phyloP scores from a whole-genome alignment of 2,113 vertebrate species.

The Chrysemys picta region DNA sequence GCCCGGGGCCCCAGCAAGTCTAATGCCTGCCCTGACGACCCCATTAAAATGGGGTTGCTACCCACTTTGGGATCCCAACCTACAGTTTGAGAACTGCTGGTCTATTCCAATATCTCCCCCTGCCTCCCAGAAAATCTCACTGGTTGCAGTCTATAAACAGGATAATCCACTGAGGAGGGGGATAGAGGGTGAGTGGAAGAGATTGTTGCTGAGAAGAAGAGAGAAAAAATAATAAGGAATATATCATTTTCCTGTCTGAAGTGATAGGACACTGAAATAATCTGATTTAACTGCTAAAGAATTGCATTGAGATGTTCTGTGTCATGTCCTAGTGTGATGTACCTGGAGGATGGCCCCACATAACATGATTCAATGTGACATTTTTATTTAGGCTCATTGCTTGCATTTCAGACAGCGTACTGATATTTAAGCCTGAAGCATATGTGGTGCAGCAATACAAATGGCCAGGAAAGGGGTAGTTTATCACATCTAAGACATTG shows the following conservation, averaged over 20 bases:
- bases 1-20: too few species aligned
- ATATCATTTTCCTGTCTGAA: not conserved
- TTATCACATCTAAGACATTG: not conserved
- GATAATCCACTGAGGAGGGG: not conserved
- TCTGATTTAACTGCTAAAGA: not conserved
- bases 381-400: not conserved
- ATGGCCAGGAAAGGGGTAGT: not conserved
- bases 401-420: not conserved
- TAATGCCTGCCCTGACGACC: too few species aligned
- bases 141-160: not conserved
- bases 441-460: not conserved
- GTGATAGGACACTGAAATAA: not conserved
- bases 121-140: not conserved
- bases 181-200: not conserved
- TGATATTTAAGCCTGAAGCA: not conserved
- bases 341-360: not conserved
- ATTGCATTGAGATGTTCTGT: not conserved
- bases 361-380: slow-evolving; percentile 4
- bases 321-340: not conserved
- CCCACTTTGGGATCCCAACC: not conserved
- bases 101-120: not conserved
- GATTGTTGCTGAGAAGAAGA: not conserved
- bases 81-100: not conserved
- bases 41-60: not conserved
- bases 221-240: not conserved